Conservation (phyloP, 2,113 vertebrate species). For the Lucifuga dentata region DNA sequence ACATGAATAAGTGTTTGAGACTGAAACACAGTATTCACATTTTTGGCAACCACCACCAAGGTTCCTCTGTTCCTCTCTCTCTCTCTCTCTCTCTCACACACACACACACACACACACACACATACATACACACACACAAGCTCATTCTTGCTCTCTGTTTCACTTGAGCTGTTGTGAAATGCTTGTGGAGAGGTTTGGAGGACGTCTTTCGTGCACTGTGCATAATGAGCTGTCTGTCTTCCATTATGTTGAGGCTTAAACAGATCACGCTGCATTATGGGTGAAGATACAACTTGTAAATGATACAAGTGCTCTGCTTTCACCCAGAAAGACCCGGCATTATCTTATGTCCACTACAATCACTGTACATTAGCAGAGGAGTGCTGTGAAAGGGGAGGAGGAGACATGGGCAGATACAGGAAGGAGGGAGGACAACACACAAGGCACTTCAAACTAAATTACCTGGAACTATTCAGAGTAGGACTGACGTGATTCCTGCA, state of each 20-base stretch:
- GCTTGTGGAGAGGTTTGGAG: constrained; percentile 12
- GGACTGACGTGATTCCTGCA: too few relatives aligned
- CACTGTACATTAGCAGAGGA: constrained; percentile 19
- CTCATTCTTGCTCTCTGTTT: too few relatives aligned
- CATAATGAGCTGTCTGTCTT: constrained; percentile 41
- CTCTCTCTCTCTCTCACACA: constrained; percentile 16
- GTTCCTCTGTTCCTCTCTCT: not conserved
- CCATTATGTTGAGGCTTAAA: constrained; percentile 45
- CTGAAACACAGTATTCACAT: too few relatives aligned
- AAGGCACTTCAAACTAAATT: too few relatives aligned
- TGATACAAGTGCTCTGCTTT: constrained; percentile 45
- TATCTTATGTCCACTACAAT: constrained; percentile 32
- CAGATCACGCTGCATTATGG: constrained; percentile 48
- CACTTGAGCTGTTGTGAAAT: constrained; percentile 14
- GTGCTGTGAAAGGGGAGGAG: constrained; percentile 4
- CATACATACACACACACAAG: too few relatives aligned
- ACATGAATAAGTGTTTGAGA: too few relatives aligned
- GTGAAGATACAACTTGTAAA: constrained; percentile 33
- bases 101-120: too few relatives aligned
- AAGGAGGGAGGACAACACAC: not conserved
- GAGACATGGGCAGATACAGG: constrained; percentile 1
- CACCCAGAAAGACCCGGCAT: constrained; percentile 32
- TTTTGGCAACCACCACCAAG: not conserved
- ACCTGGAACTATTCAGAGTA: too few relatives aligned
- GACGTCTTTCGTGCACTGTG: constrained; percentile 1